Evolutionary conservation across 1,140 invertebrate genomes (phyloP), one percentile per base, ranked within the genome.

Genomic region (Aricia agestis): DNA sequence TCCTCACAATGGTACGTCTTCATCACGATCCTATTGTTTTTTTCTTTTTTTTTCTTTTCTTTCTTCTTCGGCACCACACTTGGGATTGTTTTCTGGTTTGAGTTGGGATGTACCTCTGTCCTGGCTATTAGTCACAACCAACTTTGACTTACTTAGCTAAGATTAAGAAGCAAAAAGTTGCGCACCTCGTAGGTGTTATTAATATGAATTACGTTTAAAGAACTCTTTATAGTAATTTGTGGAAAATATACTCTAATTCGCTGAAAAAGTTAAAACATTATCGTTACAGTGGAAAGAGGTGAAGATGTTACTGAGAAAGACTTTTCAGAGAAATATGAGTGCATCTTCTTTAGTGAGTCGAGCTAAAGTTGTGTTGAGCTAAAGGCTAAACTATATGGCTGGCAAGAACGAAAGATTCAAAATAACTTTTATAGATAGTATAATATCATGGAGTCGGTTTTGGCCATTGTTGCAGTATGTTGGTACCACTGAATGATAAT

Each of bases 401-500:
- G 1, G 45, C 45, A 52, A 13, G 36, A 36, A 11, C 45, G 45
- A 1, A 15, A 67, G 15, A 45, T 57, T 19, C 13, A 68, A 57
- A 58, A 32, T 17, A 36, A 69, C 31, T 69, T 32, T 41, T 9
- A 45, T 59, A 68, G n/a, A 59, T 59, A n/a, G n/a, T n/a, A 63
- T 63, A 52, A 52, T 52, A 63, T 63, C 18, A 63, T 63, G 19
- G 78, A 79, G 74, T 77, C 78, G 79, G 80, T 86, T 89, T 91
- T 83, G 81, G 84, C 78, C 74, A 84, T 78, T 85, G 79, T 82
- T 82, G 78, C 78, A 87, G 82, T 87, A 83, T 88, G 86, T 88
- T 89, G 82, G 84, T 89, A 90, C 82, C 86, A 91, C 89, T 90
- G 90, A 91, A 92, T 92, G 91, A 92, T 92, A 92, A 92, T 92